Base-by-base conservation (phyloP, 1,140 invertebrate genomes). In the Teleogryllus occipitalis region DNA sequence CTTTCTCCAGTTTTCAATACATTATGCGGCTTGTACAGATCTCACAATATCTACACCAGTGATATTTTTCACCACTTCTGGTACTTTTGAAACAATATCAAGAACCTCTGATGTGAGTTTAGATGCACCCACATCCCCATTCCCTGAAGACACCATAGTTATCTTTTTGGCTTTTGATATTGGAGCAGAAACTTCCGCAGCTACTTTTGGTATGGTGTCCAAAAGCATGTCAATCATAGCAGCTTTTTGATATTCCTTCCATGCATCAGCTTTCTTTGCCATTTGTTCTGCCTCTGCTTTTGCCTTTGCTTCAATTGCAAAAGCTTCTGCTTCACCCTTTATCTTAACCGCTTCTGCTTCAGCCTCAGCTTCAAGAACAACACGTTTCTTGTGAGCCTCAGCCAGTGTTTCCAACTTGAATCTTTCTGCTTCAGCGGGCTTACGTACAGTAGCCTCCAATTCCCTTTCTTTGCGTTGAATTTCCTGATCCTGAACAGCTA, bases 151-250 rank as follows among this genome's bases (percentile, higher is more conserved):
- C 10, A 91, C 86, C 89, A 91, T 90, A 10, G 87, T 89, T 21
- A 91, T 84, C 82, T 89, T 90, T 83, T 87, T 90, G n/a, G 86
- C 83, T 78, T 90, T 86, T 18, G 88, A 85, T 75, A 91, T 82
- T 49, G 90, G 90, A 72, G 88, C 89, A 77, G 90, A 87, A 49
- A 91, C 86, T 85, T 91, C 90, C 47, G 90, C 90, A 75, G 90
- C 90, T 88, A 98, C 97, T 91, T 97, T 98, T 65, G 97, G 97
- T 83, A 99, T 87, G 21, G 94, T 95, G 79, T 98, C 96, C 27
- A 99, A 90, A 84, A 98, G 92, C 97, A 99, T 98, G 84, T 99
- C 97, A 78, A 98, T 92, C 92, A 98, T 97, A 54, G 97, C 97
- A 76, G 97, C 97, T 81, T 95, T 96, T 82, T 96, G 95, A 85